phyloP scores from a whole-genome alignment of 2,113 vertebrate species.

The Ploceus nigricollis region DNA sequence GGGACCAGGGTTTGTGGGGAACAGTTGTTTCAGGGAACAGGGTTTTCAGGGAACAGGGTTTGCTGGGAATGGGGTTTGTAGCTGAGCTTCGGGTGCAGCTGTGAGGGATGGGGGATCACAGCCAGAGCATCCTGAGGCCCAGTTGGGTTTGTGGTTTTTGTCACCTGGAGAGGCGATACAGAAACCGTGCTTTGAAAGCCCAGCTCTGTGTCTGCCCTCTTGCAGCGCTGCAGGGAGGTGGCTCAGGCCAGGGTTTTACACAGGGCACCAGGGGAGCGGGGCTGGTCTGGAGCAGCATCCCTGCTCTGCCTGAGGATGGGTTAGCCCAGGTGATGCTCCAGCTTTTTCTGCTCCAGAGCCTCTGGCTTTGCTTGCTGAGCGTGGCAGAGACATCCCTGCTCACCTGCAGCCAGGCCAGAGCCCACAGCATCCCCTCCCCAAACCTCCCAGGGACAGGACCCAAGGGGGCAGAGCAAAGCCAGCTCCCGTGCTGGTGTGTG shows the following conservation, averaged over 20 bases:
- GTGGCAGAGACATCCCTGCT: background rate
- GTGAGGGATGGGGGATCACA: accelerated
- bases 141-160: background rate
- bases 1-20: background rate
- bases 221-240: background rate
- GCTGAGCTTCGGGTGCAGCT: background rate
- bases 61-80: background rate
- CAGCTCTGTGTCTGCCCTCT: background rate
- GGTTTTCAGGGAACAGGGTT: background rate
- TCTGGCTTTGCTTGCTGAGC: background rate
- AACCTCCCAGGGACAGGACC: no score
- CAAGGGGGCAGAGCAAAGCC: background rate
- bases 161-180: background rate
- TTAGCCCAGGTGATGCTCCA: background rate
- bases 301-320: background rate
- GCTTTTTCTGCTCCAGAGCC: background rate
- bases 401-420: background rate
- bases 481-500: accelerated
- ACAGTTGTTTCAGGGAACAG: accelerated
- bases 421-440: background rate
- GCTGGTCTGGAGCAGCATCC: background rate
- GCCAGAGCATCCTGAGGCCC: background rate
- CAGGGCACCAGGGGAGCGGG: accelerated
- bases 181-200: background rate
- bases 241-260: background rate